Percentiles rank a stretch among this genome's conserved stretches.
These are phyloP conservation scores for Melanaphis sacchari DNA, from an alignment of 1,140 invertebrate species.

Conservation along the genomic window DNA sequence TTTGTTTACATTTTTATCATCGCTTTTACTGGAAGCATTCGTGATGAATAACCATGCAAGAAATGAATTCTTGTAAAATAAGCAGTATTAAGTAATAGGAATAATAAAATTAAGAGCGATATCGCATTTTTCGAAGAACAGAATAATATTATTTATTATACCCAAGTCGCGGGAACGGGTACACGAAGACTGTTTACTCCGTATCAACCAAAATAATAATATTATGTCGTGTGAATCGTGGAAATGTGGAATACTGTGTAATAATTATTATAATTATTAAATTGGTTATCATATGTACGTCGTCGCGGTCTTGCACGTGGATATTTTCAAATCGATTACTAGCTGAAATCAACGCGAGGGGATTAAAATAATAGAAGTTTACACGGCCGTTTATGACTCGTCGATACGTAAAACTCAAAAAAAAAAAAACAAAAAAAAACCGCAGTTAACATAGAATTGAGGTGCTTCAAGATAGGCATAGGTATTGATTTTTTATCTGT, in stretches of 20 bases:
- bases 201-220: neutral
- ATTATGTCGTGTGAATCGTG: neutral
- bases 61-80: neutral
- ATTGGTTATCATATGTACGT: neutral
- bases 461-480: neutral
- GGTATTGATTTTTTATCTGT: conserved; percentile 28
- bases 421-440: neutral
- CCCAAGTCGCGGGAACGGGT: neutral
- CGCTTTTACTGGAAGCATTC: neutral
- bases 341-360: neutral
- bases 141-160: neutral
- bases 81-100: neutral
- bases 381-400: neutral
- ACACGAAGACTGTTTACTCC: neutral
- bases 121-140: neutral
- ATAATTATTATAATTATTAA: neutral
- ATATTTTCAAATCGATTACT: conserved; percentile 1
- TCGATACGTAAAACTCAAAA: neutral
- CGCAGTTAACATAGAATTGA: neutral
- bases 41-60: neutral
- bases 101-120: neutral
- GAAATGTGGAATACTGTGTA: neutral
- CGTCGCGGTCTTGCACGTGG: neutral
- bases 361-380: neutral
- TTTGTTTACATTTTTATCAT: neutral